Percentiles rank a stretch among this genome's conserved stretches.
Conservation (phyloP, 2,113 vertebrate genomes). For the Morone saxatilis region DNA sequence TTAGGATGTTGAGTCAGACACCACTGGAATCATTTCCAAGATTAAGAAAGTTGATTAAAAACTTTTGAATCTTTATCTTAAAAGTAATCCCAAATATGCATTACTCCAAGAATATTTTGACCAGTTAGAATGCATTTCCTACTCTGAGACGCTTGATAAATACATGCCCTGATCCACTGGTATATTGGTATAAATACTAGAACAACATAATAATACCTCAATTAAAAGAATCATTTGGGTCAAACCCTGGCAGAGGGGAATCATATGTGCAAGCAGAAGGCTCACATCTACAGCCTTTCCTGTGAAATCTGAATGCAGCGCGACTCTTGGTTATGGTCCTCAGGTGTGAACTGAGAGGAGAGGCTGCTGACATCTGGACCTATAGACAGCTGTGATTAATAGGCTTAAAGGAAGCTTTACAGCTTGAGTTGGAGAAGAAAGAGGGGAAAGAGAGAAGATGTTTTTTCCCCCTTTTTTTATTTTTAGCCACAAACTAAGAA, state of each 20-base stretch:
- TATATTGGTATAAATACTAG: neutral
- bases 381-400: slow-evolving; percentile 55
- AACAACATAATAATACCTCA: neutral
- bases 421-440: neutral
- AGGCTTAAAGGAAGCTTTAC: slow-evolving; percentile 37
- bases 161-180: neutral
- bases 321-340: neutral
- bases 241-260: neutral
- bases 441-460: neutral
- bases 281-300: slow-evolving; percentile 12
- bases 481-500: slow-evolving; percentile 24
- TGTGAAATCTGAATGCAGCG: slow-evolving; percentile 36
- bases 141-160: neutral
- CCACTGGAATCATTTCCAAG: neutral
- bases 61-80: neutral
- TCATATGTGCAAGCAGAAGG: neutral
- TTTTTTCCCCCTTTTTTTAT: neutral
- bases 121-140: neutral
- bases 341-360: slow-evolving; percentile 8
- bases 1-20: neutral
- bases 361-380: slow-evolving; percentile 39
- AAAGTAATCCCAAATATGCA: neutral
- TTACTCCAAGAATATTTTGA: neutral
- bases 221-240: neutral
- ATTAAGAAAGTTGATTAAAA: neutral